Conservation (phyloP, 2,888 invertebrate species). For the Philhelius pedissequus region DNA sequence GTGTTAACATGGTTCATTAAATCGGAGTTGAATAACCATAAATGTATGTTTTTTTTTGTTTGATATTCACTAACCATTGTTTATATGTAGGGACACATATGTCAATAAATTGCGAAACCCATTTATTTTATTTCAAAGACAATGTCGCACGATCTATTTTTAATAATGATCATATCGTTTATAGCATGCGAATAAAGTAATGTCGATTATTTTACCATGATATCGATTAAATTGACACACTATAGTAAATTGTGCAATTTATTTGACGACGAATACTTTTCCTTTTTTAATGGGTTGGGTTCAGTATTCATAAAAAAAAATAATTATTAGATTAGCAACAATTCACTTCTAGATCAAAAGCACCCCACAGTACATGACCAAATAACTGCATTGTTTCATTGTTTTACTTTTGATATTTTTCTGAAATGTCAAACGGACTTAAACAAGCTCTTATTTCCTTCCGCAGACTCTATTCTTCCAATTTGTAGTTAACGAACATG, state of each 20-base stretch:
- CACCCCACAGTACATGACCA: too few relatives aligned
- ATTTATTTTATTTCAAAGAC: neutral
- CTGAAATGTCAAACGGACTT: too few relatives aligned
- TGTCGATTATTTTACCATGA: constrained; percentile 10
- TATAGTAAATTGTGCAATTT: neutral
- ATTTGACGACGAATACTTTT: neutral
- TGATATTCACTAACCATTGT: too few relatives aligned
- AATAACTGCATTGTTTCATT: too few relatives aligned
- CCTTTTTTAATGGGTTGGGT: neutral
- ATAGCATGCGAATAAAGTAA: neutral
- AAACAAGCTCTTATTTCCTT: too few relatives aligned
- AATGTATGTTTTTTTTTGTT: neutral
- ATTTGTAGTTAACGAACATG: too few relatives aligned
- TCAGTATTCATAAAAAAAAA: too few relatives aligned
- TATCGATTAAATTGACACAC: neutral
- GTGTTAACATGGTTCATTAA: constrained; percentile 4
- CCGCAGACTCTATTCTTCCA: too few relatives aligned
- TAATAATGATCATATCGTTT: neutral
- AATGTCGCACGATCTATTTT: constrained; percentile 40
- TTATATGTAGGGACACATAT: too few relatives aligned
- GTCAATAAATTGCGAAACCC: neutral
- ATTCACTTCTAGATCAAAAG: too few relatives aligned
- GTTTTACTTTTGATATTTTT: too few relatives aligned
- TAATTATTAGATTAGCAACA: too few relatives aligned
- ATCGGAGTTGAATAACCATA: constrained; percentile 14